phyloP scores from a whole-genome alignment of 1,140 invertebrate genomes.

The Antheraea pernyi region DNA sequence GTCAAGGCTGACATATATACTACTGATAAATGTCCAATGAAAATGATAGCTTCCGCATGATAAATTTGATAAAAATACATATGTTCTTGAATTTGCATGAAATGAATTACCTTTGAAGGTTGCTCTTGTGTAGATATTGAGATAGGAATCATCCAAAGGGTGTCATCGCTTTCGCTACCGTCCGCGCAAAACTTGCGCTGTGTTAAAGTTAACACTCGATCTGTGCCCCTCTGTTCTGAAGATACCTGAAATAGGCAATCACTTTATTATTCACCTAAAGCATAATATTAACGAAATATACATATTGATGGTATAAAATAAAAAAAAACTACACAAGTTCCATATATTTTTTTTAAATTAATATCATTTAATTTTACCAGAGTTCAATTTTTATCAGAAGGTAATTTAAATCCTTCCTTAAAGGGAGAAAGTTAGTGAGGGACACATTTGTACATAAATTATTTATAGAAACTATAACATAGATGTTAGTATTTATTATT shows the following conservation, averaged over 20 bases:
- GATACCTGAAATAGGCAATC: conserved; percentile 47
- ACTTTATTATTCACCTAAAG: too few species aligned
- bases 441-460: too few species aligned
- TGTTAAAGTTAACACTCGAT: conserved; percentile 85
- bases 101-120: conserved; percentile 80
- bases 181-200: conserved; percentile 95
- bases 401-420: too few species aligned
- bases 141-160: conserved; percentile 94
- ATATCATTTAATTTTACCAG: too few species aligned
- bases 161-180: conserved; percentile 81
- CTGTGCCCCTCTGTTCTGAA: conserved; percentile 78
- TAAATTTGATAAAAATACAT: not conserved
- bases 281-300: too few species aligned
- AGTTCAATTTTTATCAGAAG: too few species aligned
- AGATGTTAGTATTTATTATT: too few species aligned
- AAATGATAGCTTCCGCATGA: not conserved
- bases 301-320: too few species aligned
- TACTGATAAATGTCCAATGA: not conserved
- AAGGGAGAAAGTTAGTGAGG: too few species aligned
- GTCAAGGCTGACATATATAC: not conserved
- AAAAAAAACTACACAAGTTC: too few species aligned
- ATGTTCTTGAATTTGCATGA: not conserved
- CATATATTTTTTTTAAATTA: too few species aligned
- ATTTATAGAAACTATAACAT: too few species aligned
- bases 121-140: conserved; percentile 87